Conservation (phyloP, 2,113 vertebrate species). For the Equus quagga region DNA sequence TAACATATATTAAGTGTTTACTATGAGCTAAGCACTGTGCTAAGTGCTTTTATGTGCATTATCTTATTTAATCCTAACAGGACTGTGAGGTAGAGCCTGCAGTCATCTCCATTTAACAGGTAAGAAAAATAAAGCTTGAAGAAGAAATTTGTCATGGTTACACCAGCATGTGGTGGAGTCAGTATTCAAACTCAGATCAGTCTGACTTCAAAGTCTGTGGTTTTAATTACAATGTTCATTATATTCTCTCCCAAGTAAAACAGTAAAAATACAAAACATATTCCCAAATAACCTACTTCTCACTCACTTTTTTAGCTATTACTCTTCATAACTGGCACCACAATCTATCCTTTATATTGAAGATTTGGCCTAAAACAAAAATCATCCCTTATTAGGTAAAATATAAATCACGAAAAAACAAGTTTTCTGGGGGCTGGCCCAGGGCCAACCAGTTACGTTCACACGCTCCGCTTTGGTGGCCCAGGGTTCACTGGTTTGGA, state of each 20-base stretch:
- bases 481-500: no score
- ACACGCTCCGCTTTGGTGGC: no score
- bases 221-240: slow-evolving; percentile 33
- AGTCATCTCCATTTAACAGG: slow-evolving; percentile 32
- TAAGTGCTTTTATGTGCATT: neutral
- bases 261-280: neutral
- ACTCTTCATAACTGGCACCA: neutral
- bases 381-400: slow-evolving; percentile 26
- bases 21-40: neutral
- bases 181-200: neutral
- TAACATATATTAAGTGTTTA: slow-evolving; percentile 45
- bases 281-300: slow-evolving; percentile 12
- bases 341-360: neutral
- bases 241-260: slow-evolving; percentile 18
- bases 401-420: neutral
- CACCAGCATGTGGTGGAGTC: neutral
- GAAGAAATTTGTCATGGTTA: neutral
- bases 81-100: neutral
- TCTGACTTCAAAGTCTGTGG: neutral
- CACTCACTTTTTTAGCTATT: slow-evolving; percentile 1
- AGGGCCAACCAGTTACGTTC: no score
- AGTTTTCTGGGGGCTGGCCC: no score
- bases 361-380: neutral
- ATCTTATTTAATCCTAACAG: neutral
- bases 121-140: neutral